Evolutionary conservation across 2,888 invertebrate genomes (phyloP), one percentile per base, ranked within the genome.

Genomic region (Caenorhabditis sinica): DNA sequence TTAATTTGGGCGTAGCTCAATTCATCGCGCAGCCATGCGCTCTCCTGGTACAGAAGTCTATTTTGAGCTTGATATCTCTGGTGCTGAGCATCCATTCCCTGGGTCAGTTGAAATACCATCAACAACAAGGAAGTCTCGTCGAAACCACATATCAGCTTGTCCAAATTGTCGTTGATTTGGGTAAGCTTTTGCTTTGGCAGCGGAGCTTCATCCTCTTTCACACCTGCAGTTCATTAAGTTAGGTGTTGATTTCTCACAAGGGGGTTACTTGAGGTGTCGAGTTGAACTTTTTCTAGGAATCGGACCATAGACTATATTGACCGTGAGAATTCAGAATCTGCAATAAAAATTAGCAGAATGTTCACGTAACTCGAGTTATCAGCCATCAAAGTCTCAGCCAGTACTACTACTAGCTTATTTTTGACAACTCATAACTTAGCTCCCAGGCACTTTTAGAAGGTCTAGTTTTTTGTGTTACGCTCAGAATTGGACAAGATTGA

Each of bases 21-120:
- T 94, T 99, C 99, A 93, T 99, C 99, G 66, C 98, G 94, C 4
- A 99, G 95, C 99, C 99, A 99, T 4, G 98, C 98, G 94, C 99
- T 99, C 94, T 99, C 99, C 94, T 99, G 98, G 93, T 97, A 98
- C 71, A 95, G 92, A 6, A 99, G 95, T 60, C 97, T 95, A 0
- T 86, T 58, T 72, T 89, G 89, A 0, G 98, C 97, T 90, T 98
- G 95, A 75, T 99, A 95, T 94, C 99, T 99, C 94, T 99, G 98
- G 94, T 99, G 99, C 94, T 99, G 99, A 0, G 98, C 98, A 93
- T 99, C 99, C 82, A 98, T 96, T 84, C 93, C 92, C 94, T 99
- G 98, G 90, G 98, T 95, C 94, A 99, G 97, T 86, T 96, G 96
- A 63, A 98, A 97, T 56, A 99, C 94, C 1, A 98, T 97, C 95